Conservation (phyloP, 2,888 invertebrate genomes). For the Xylocampa areola region DNA sequence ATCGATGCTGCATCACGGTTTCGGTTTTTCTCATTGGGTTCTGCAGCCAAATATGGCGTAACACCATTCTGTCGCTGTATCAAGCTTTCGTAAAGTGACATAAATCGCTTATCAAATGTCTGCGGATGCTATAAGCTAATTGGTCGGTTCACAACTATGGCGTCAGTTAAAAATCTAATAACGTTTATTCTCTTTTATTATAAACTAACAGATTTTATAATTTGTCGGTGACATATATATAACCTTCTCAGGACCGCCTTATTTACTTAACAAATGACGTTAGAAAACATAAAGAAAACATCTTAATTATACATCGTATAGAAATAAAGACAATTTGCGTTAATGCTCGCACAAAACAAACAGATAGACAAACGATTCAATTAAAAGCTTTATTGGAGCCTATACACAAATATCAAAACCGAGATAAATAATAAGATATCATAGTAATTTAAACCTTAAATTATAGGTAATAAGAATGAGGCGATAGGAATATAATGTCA, state of each 20-base stretch:
- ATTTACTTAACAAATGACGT: conserved; percentile 70
- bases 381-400: conserved; percentile 74
- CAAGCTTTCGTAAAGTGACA: too few species aligned
- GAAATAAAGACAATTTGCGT: conserved; percentile 66
- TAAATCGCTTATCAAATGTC: too few species aligned
- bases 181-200: too few species aligned
- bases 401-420: conserved; percentile 44
- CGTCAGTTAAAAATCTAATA: too few species aligned
- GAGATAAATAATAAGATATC: conserved; percentile 10
- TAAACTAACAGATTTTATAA: too few species aligned
- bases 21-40: too few species aligned
- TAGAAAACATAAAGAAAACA: conserved; percentile 56
- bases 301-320: conserved; percentile 76
- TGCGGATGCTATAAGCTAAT: too few species aligned
- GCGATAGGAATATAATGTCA: not conserved
- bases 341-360: conserved; percentile 62
- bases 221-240: too few species aligned
- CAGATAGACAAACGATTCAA: conserved; percentile 70
- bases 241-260: conserved; percentile 20
- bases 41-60: too few species aligned
- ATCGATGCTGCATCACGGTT: too few species aligned
- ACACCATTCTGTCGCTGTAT: too few species aligned
- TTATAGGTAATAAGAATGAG: not conserved
- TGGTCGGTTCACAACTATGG: too few species aligned
- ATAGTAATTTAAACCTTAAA: conserved; percentile 42